Percentiles rank a stretch among this genome's conserved stretches.
phyloP scores from a whole-genome alignment of 2,113 vertebrate genomes.

The Gorsachius goisagi region DNA sequence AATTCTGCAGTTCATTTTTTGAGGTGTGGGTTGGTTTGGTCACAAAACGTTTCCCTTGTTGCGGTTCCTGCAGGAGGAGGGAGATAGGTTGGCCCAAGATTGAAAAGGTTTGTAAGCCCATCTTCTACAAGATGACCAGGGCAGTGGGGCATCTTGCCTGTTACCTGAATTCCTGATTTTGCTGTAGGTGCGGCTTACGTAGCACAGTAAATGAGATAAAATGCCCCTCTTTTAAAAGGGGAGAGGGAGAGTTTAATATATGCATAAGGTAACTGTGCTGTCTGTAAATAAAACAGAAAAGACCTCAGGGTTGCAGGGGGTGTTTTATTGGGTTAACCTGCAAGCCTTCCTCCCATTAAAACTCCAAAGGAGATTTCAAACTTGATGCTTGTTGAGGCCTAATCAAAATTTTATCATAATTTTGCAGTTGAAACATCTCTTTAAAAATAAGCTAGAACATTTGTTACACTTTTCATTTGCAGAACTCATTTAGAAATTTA shows the following conservation, averaged over 20 bases:
- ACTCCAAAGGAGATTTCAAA: background rate
- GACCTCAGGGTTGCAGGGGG: background rate
- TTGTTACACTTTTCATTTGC: background rate
- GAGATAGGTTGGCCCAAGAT: background rate
- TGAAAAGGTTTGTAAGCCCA: rapidly evolving
- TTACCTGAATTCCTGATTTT: background rate
- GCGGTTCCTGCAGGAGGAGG: background rate
- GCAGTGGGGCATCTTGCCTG: background rate
- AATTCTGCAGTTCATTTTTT: background rate
- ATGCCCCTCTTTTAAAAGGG: background rate
- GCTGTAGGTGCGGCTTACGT: background rate
- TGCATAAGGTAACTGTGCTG: background rate
- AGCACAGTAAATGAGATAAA: background rate
- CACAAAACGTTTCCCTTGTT: background rate
- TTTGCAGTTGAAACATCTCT: background rate
- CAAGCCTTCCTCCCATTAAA: background rate
- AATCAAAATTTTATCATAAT: background rate
- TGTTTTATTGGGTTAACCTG: background rate
- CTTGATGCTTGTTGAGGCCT: background rate
- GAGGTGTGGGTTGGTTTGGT: background rate
- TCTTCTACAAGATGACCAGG: background rate
- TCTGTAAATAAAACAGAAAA: background rate
- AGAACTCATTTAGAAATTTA: background rate
- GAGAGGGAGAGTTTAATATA: background rate
- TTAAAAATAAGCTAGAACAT: background rate